These are phyloP conservation scores for Rhinophrynus dorsalis DNA, from an alignment of 2,797 vertebrate genomes.

Conservation along the genomic window DNA sequence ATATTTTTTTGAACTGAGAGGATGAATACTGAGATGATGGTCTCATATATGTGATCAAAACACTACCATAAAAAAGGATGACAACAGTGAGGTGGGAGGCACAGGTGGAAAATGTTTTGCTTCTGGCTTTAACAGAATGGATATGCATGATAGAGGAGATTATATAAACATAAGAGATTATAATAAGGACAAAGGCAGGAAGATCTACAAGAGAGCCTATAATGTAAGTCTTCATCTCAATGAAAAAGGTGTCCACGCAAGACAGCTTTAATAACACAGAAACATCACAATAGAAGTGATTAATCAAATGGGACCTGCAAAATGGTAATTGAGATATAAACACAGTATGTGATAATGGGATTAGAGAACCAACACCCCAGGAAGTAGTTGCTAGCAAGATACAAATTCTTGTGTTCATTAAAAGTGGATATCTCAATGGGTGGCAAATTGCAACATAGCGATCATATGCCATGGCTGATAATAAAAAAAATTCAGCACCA, in stretches of 20 bases:
- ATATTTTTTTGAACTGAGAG: not conserved
- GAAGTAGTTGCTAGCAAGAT: not conserved
- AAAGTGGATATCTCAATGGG: not conserved
- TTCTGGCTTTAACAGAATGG: not conserved
- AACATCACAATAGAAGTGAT: not conserved
- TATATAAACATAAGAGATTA: not conserved
- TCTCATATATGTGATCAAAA: not conserved
- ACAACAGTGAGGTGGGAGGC: not conserved
- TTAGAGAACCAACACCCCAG: not conserved
- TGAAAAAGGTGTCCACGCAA: not conserved
- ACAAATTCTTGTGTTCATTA: not conserved
- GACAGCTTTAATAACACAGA: not conserved
- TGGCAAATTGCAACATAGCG: not conserved
- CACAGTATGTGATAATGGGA: not conserved
- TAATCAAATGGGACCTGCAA: not conserved
- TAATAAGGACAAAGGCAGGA: not conserved
- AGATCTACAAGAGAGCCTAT: not conserved
- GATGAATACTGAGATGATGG: not conserved
- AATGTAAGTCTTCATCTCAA: not conserved
- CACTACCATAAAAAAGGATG: not conserved
- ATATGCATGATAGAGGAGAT: not conserved
- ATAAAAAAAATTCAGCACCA: not conserved
- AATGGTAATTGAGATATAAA: not conserved
- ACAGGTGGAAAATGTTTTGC: not conserved
- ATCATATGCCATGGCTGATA: not conserved